Conservation (phyloP, 2,113 vertebrate genomes). For the Callorhinus ursinus region DNA sequence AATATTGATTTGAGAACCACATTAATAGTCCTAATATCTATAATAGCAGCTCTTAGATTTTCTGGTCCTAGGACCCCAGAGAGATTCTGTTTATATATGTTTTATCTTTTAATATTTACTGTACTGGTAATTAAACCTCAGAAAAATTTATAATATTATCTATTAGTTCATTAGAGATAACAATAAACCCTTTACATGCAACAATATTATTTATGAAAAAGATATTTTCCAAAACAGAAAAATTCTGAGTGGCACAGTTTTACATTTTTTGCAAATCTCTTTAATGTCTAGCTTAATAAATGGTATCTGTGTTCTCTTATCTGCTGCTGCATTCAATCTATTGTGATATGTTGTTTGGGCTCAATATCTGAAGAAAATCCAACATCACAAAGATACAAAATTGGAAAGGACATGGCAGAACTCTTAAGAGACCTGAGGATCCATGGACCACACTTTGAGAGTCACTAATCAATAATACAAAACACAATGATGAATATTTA, state of each 20-base stretch:
- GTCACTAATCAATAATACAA: not conserved
- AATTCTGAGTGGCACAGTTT: not conserved
- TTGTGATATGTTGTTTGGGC: not conserved
- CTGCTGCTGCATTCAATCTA: not conserved
- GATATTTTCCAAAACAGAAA: conserved; percentile 5
- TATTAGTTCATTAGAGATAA: conserved; percentile 27
- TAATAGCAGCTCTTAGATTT: conserved; percentile 17
- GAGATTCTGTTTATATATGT: not conserved
- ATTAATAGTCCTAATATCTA: not conserved
- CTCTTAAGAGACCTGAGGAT: not conserved
- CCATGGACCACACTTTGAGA: not conserved
- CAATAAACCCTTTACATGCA: not conserved
- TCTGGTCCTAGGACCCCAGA: not conserved
- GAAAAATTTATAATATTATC: not conserved
- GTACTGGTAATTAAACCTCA: not conserved
- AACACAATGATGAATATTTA: not conserved
- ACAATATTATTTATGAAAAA: not conserved
- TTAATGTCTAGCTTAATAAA: not conserved
- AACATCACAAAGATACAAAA: conserved; percentile 26
- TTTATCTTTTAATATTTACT: not conserved
- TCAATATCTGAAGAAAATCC: conserved; percentile 12
- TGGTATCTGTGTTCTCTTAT: not conserved
- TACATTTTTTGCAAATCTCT: conserved; percentile 11
- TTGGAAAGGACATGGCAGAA: not conserved
- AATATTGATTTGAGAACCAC: conserved; percentile 9